Evolutionary conservation across 2,888 invertebrate genomes (phyloP).

Genomic region (Tinea pellionella): DNA sequence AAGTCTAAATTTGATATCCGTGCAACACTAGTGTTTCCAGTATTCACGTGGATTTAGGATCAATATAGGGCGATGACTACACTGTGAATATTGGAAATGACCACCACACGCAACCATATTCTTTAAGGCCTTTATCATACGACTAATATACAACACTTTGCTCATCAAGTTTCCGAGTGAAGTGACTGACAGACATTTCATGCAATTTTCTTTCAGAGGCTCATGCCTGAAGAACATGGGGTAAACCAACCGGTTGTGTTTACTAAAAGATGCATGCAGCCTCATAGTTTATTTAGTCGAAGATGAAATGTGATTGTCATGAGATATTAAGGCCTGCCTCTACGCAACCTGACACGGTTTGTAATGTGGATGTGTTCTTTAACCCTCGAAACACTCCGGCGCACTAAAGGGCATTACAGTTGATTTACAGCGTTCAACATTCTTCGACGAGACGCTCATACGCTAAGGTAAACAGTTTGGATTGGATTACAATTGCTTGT

Average conservation of each 20-base stretch:
- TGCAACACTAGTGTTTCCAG: slow-evolving; percentile 15
- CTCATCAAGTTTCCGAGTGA: too few relatives aligned
- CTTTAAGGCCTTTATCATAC: too few relatives aligned
- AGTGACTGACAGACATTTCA: slow-evolving; percentile 57
- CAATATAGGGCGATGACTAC: too few relatives aligned
- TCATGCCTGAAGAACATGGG: slow-evolving; percentile 63
- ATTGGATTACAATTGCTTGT: slow-evolving; percentile 18
- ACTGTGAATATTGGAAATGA: slow-evolving; percentile 16
- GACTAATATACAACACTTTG: too few relatives aligned
- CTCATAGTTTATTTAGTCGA: slow-evolving; percentile 32
- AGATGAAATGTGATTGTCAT: slow-evolving; percentile 52
- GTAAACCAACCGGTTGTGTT: slow-evolving; percentile 18
- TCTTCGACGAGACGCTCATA: slow-evolving; percentile 22
- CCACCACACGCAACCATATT: slow-evolving; percentile 8
- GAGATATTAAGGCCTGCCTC: slow-evolving; percentile 58
- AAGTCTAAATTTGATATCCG: neutral
- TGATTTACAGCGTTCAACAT: slow-evolving; percentile 50
- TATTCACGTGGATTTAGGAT: slow-evolving; percentile 18
- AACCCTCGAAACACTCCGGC: slow-evolving; percentile 64
- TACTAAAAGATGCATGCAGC: slow-evolving; percentile 58
- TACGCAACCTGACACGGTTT: slow-evolving; percentile 61
- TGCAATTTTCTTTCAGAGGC: slow-evolving; percentile 69
- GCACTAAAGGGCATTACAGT: slow-evolving; percentile 67
- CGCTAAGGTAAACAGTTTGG: slow-evolving; percentile 20
- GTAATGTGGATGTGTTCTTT: slow-evolving; percentile 26